Evolutionary conservation across 2,797 vertebrate genomes (phyloP), one percentile per base, ranked within the genome.

Genomic region (Chiloscyllium punctatum): DNA sequence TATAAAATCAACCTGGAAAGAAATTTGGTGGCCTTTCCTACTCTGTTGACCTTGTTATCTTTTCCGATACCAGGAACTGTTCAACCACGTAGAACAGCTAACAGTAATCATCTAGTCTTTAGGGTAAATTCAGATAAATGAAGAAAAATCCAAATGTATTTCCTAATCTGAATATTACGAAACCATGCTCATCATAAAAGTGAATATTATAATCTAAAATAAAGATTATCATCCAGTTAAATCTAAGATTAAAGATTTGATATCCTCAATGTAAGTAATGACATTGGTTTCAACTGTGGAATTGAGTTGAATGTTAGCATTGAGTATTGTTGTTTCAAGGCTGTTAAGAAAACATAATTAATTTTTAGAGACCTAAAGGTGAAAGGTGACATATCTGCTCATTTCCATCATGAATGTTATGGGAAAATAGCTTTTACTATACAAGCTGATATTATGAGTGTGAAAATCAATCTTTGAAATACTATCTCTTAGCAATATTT

Each of bases 1-100:
- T 92, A 69, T 92, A 69, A 92, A 68, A 42, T 42, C 66, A 92
- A 84, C n/a, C 66, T 69, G 62, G 90, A 37, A 92, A 92, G 90
- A 92, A 9, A 37, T 66, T 37, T 3, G 3, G 8, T 92, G 21
- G 87, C 27, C 21, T 92, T 42, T 92, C n/a, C n/a, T 68, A 23
- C 66, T n/a, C 66, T 92, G 87, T 21, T 66, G 66, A 69, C n/a
- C 33, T 42, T 68, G n/a, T 21, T 42, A 16, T 82, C 37, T 82
- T 42, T 15, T 1, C 37, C 84, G 42, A 84, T 42, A 48, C 42
- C 82, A 84, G 18, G 82, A 84, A 48, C 18, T 48, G 82, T 42
- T 84, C 42, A 48, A 42, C 6, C 21, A 25, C 9, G 18, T 21
- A 84, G 42, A 48, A 48, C 21, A 25, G 82, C 21, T 84, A 84